phyloP scores from a whole-genome alignment of 2,888 invertebrate species.

The Brachynemurus nebulosus region DNA sequence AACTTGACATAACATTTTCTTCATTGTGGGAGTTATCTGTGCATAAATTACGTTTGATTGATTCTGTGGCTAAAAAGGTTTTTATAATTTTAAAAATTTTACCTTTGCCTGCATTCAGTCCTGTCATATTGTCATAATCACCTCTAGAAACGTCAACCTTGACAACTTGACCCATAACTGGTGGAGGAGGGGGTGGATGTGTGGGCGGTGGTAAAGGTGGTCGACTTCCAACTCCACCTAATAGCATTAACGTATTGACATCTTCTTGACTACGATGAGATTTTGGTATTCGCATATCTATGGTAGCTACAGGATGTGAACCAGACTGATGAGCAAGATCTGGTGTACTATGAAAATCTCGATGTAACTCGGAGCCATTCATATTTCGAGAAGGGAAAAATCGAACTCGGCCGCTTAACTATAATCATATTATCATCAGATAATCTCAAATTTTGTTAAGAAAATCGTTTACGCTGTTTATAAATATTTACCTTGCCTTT shows the following conservation, averaged over 20 bases:
- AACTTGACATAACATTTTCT: conserved; percentile 61
- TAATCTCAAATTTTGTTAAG: too few relatives aligned
- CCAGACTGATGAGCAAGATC: conserved; percentile 45
- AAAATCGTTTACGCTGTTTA: background rate
- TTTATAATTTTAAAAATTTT: background rate
- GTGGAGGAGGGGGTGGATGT: conserved; percentile 65
- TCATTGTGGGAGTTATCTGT: conserved; percentile 3
- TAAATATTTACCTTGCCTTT: conserved; percentile 51
- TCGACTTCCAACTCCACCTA: conserved; percentile 24
- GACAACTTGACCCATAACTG: conserved; percentile 47
- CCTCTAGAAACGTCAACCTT: conserved; percentile 46
- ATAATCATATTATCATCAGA: conserved; percentile 18
- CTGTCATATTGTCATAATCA: conserved; percentile 10
- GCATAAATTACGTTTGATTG: background rate
- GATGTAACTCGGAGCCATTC: conserved; percentile 45
- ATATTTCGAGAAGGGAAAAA: conserved; percentile 34
- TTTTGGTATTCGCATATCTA: conserved; percentile 24
- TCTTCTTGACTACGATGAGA: conserved; percentile 61
- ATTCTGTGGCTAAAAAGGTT: background rate
- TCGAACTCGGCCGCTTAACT: conserved; percentile 38
- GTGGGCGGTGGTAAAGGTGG: conserved; percentile 60
- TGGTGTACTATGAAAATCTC: conserved; percentile 83
- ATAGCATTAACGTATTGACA: conserved; percentile 32
- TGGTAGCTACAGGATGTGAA: conserved; percentile 14
- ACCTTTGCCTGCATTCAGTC: conserved; percentile 7